phyloP scores from a whole-genome alignment of 2,797 vertebrate species.

The Syndactyla subalaris region DNA sequence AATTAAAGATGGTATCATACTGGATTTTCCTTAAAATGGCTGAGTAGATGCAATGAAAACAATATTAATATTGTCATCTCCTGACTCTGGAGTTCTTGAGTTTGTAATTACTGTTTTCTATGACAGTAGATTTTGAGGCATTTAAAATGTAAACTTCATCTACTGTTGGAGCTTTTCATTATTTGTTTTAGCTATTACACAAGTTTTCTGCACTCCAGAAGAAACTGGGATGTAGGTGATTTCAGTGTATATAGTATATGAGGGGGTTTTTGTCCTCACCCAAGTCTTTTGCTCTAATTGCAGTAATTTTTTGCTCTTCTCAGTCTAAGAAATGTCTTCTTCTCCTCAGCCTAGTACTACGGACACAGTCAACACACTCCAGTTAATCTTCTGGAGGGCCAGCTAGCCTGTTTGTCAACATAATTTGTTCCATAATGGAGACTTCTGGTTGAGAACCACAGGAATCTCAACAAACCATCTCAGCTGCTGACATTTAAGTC shows the following conservation, averaged over 20 bases:
- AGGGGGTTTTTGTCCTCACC: neutral
- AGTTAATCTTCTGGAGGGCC: neutral
- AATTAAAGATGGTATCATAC: constrained; percentile 58
- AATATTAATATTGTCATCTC: neutral
- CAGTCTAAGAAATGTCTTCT: neutral
- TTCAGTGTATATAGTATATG: neutral
- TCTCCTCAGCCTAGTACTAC: neutral
- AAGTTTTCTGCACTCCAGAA: neutral
- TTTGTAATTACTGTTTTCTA: neutral
- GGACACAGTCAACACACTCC: neutral
- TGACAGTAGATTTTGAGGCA: neutral
- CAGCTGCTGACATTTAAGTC: neutral
- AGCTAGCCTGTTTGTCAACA: neutral
- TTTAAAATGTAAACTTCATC: neutral
- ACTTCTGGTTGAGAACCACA: neutral
- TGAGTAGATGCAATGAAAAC: neutral
- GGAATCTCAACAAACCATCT: neutral
- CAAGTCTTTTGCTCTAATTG: neutral
- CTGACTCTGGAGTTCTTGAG: neutral
- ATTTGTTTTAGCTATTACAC: neutral
- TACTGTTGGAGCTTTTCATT: neutral
- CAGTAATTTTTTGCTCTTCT: neutral
- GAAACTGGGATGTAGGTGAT: neutral
- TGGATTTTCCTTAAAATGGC: neutral
- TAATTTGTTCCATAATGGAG: neutral